phyloP scores from a whole-genome alignment of 2,113 vertebrate species.

The Stegastes partitus region DNA sequence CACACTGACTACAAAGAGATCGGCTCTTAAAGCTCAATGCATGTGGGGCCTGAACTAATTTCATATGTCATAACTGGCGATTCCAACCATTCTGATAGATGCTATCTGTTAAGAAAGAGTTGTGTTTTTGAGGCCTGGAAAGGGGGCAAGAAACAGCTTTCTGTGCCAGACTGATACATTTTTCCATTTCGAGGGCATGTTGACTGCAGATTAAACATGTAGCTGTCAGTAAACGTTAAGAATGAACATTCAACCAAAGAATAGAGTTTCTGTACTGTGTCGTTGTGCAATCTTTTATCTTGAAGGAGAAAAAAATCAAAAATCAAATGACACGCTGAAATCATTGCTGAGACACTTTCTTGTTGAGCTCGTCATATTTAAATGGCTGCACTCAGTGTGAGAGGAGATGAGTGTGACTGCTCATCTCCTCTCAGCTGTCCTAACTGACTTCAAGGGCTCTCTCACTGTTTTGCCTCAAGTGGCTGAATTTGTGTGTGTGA shows the following conservation, averaged over 20 bases:
- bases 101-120: constrained; percentile 4
- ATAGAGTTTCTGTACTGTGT: neutral
- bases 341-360: constrained; percentile 8
- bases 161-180: neutral
- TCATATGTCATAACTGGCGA: constrained; percentile 9
- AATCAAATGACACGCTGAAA: neutral
- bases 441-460: constrained; percentile 65
- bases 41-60: constrained; percentile 14
- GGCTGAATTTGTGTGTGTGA: constrained; percentile 19
- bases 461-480: constrained; percentile 56
- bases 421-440: constrained; percentile 62
- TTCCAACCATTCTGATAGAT: neutral
- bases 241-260: neutral
- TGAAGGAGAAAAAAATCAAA: neutral
- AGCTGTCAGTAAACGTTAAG: constrained; percentile 12
- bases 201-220: neutral
- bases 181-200: neutral
- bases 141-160: neutral
- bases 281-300: neutral
- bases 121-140: neutral
- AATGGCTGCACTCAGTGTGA: constrained; percentile 8
- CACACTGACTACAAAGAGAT: neutral
- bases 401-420: constrained; percentile 37
- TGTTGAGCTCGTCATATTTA: neutral
- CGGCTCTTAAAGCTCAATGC: neutral